Evolutionary conservation across 2,888 invertebrate species (phyloP).

Genomic region (Lissocephala sabroskyi): DNA sequence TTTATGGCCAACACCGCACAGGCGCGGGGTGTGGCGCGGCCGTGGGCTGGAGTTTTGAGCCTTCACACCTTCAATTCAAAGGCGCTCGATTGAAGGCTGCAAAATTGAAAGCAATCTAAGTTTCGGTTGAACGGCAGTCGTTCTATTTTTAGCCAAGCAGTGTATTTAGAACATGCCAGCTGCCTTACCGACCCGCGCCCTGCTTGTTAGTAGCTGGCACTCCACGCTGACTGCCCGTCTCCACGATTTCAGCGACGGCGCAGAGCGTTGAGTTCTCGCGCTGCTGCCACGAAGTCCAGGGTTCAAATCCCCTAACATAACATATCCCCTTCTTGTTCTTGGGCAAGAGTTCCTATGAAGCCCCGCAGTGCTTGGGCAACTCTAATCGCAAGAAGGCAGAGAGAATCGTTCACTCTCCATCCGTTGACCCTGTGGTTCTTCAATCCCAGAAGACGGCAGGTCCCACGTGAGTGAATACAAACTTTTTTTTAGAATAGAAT

Average conservation of each 20-base stretch:
- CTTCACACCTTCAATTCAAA: no score
- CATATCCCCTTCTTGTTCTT: background rate
- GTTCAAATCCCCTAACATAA: conserved; percentile 24
- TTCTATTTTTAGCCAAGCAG: background rate
- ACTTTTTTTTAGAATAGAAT: conserved; percentile 5
- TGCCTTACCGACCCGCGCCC: no score
- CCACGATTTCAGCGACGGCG: background rate
- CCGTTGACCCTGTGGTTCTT: conserved; percentile 66
- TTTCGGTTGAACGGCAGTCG: no score
- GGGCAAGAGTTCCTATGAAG: conserved; percentile 67
- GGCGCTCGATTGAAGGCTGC: no score
- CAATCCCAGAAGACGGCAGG: conserved; percentile 47
- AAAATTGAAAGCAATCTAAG: no score
- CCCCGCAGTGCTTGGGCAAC: conserved; percentile 40
- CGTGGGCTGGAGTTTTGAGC: no score
- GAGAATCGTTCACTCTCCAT: conserved; percentile 67
- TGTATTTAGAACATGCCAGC: background rate
- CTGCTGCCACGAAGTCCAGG: no score
- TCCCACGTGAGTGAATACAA: conserved; percentile 61
- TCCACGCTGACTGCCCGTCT: no score
- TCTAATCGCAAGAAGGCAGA: conserved; percentile 72
- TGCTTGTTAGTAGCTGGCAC: no score
- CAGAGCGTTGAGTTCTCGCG: conserved; percentile 4
- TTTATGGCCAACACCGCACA: no score
- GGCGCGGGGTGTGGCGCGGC: no score